Evolutionary conservation across 2,113 vertebrate genomes (phyloP), one percentile per base, ranked within the genome.

Genomic region (Rhabdomys dilectus): DNA sequence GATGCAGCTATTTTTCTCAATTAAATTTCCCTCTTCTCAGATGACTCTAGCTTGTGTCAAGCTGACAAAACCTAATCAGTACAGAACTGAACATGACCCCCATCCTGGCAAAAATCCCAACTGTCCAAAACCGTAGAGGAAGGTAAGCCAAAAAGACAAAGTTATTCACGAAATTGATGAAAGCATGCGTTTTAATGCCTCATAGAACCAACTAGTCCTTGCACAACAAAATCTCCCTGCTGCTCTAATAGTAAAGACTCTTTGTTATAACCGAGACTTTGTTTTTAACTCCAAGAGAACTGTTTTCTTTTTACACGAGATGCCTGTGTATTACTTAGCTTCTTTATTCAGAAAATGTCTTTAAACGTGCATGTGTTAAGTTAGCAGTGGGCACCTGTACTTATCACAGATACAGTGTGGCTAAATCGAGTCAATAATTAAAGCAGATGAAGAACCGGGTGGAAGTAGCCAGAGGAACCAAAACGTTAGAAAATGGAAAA

Each of bases 81-180:
- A 42, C 56, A 42, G 60, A 31, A 22, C n/a, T 42, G 58, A 62
- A 42, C 39, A 73, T 5, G 2, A 84, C 39, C 42, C 42, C 93
- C 34, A 73, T 56, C 58, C 53, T 21, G 29, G 75, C 6, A 21
- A 53, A 51, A 58, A 88, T 51, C 2, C 17, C 82, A 84, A 72
- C 51, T 72, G 78, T 76, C 42, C 36, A 68, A 90, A 95, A 39
- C 85, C 21, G 22, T 22, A 58, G 2, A 10, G 39, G 48, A 89
- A 87, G 39, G 39, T 7, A 66, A 96, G 92, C 48, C 53, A 70
- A 91, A 89, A 89, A 29, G 66, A 91, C 8, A 75, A 89, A 86
- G 51, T 70, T 58, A 45, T 39, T 10, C 70, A 73, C 31, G 48
- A 81, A 81, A 93, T 2, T 24, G 29, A 70, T 13, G 10, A 51